phyloP scores from a whole-genome alignment of 2,888 invertebrate species.

The Chouioia cunea region DNA sequence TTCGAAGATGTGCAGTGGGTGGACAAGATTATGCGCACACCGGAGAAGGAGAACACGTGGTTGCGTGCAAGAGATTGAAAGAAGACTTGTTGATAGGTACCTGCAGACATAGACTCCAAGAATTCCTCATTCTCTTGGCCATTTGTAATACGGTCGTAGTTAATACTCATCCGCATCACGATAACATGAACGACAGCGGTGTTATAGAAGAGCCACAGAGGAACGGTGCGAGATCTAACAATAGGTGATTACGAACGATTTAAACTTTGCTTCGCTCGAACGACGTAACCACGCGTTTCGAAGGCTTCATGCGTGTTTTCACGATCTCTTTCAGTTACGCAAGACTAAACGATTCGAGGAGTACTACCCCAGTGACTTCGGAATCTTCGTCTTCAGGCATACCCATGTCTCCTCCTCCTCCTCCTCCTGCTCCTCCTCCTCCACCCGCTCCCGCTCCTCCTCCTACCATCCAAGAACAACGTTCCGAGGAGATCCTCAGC shows the following conservation, averaged over 20 bases:
- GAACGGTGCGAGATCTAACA: constrained; percentile 53
- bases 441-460: constrained; percentile 29
- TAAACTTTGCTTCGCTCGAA: not conserved
- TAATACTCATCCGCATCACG: constrained; percentile 84
- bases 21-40: constrained; percentile 92
- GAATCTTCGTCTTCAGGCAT: constrained; percentile 71
- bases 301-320: not conserved
- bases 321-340: constrained; percentile 72
- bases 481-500: constrained; percentile 29
- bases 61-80: constrained; percentile 69
- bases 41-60: constrained; percentile 76
- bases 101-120: constrained; percentile 78
- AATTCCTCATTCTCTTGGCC: constrained; percentile 91
- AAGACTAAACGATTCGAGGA: constrained; percentile 81
- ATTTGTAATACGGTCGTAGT: constrained; percentile 98
- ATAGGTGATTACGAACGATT: too few species aligned
- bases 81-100: constrained; percentile 74
- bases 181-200: constrained; percentile 80
- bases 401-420: constrained; percentile 66
- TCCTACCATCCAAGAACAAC: constrained; percentile 44
- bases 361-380: constrained; percentile 79
- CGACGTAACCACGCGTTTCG: not conserved
- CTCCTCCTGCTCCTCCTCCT: constrained; percentile 38
- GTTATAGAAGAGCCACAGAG: constrained; percentile 71
- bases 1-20: constrained; percentile 88